phyloP scores from a whole-genome alignment of 2,888 invertebrate genomes.

The Aphelenchoides bicaudatus region DNA sequence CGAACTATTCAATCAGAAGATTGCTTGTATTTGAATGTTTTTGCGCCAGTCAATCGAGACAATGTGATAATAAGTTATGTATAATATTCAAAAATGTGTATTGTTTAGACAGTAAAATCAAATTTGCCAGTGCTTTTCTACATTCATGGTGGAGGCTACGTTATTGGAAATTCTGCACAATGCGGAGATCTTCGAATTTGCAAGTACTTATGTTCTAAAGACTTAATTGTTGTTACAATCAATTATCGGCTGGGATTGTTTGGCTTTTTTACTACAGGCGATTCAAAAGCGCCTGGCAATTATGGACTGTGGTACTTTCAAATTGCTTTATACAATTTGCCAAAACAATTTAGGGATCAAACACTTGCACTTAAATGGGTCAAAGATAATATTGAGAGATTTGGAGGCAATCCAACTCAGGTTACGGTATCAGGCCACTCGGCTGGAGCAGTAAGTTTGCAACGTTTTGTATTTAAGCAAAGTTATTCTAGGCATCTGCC shows the following conservation, averaged over 20 bases:
- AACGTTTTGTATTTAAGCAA: no score
- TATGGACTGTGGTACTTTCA: conserved; percentile 41
- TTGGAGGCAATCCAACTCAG: conserved; percentile 49
- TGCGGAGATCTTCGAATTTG: conserved; percentile 35
- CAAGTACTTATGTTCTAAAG: conserved; percentile 40
- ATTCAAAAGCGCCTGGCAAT: conserved; percentile 38
- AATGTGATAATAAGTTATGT: conserved; percentile 16
- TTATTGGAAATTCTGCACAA: conserved; percentile 37
- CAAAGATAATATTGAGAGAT: conserved; percentile 41
- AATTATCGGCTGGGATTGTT: conserved; percentile 49
- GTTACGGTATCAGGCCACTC: conserved; percentile 53
- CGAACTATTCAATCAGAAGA: conserved; percentile 16
- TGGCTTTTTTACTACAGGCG: conserved; percentile 38
- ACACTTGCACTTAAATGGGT: conserved; percentile 51
- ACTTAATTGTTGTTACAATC: conserved; percentile 45
- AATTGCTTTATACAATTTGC: neutral
- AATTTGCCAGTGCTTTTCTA: conserved; percentile 46
- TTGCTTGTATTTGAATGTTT: conserved; percentile 43
- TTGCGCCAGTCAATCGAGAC: conserved; percentile 31
- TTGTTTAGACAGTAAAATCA: neutral
- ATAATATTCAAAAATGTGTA: conserved; percentile 7
- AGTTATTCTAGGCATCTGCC: no score
- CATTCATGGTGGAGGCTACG: conserved; percentile 47
- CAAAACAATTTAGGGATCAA: conserved; percentile 40
- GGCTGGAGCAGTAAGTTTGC: conserved; percentile 39